Conservation (phyloP, 2,797 vertebrate genomes). For the Falco peregrinus region DNA sequence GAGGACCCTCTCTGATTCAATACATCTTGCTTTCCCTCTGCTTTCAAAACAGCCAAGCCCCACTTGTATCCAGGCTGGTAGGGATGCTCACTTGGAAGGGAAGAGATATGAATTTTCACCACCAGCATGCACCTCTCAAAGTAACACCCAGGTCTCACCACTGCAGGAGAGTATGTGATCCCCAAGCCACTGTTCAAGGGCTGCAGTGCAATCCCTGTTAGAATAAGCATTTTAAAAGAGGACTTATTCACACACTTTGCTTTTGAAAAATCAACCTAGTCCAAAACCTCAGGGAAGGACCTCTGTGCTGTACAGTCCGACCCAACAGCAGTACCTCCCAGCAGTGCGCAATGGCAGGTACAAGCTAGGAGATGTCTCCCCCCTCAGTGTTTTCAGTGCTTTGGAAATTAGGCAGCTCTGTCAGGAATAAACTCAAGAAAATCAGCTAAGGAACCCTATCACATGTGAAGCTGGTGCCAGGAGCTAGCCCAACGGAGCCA, state of each 20-base stretch:
- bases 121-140: not conserved
- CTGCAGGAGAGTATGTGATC: not conserved
- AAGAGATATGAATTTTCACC: not conserved
- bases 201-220: not conserved
- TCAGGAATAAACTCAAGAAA: not conserved
- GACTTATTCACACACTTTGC: not conserved
- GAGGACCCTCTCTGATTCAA: not conserved
- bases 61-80: not conserved
- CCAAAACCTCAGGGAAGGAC: not conserved
- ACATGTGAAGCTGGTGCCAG: not conserved
- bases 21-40: not conserved
- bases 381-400: not conserved
- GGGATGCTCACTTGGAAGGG: rapidly evolving
- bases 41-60: not conserved
- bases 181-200: not conserved
- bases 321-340: not conserved
- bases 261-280: not conserved
- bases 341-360: not conserved
- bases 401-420: not conserved
- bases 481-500: not conserved
- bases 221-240: not conserved
- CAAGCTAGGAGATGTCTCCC: not conserved
- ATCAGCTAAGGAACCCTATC: not conserved
- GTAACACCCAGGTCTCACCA: not conserved
- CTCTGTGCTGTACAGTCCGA: not conserved